Percentiles rank a stretch among this genome's conserved stretches.
These are phyloP conservation scores for Tragelaphus scriptus DNA, from an alignment of 2,113 vertebrate species.

Conservation along the genomic window DNA sequence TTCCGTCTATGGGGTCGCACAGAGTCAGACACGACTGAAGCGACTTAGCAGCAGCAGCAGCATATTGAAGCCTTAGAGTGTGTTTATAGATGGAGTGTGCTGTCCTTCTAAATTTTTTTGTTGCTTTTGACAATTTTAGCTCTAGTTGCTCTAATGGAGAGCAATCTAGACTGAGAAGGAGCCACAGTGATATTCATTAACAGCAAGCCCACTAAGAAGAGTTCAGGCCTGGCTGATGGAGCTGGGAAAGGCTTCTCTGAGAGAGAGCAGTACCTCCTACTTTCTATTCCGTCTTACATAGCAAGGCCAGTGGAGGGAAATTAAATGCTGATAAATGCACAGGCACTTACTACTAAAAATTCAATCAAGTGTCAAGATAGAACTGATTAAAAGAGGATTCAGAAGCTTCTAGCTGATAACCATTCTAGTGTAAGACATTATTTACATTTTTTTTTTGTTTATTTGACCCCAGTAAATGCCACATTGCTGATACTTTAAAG, in stretches of 20 bases:
- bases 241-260: not conserved
- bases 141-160: not conserved
- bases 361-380: conserved; percentile 60
- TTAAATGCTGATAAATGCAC: conserved; percentile 57
- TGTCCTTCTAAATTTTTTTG: not conserved
- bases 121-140: not conserved
- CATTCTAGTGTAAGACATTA: conserved; percentile 12
- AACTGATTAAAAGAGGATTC: conserved; percentile 51
- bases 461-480: conserved; percentile 33
- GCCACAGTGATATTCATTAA: not conserved
- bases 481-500: conserved; percentile 18
- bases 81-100: not conserved
- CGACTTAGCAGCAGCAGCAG: too few species aligned
- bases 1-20: too few species aligned
- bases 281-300: conserved; percentile 31
- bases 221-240: not conserved
- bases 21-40: too few species aligned
- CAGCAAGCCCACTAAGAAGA: not conserved
- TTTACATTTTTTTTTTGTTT: conserved; percentile 50
- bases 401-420: conserved; percentile 24
- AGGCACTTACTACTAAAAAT: conserved; percentile 59
- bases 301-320: not conserved
- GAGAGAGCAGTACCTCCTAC: not conserved
- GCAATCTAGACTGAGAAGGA: not conserved
- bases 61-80: not conserved